Percentiles rank a stretch among this genome's conserved stretches.
Evolutionary conservation across 2,797 vertebrate species (phyloP).

Genomic region (Typhlichthys eigenmanni): DNA sequence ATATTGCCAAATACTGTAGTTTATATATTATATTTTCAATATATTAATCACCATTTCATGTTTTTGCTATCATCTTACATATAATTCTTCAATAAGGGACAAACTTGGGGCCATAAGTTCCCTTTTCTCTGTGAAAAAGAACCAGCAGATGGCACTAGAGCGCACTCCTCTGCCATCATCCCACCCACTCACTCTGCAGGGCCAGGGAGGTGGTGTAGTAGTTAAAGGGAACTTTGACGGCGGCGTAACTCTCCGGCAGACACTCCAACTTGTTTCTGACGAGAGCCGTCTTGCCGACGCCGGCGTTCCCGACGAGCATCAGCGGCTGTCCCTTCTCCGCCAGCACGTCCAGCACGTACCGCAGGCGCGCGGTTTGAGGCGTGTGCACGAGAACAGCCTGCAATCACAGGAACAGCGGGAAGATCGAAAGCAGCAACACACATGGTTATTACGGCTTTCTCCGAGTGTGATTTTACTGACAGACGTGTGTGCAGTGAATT

Average conservation of each 20-base stretch:
- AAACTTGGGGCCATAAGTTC: background rate
- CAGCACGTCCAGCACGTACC: slow-evolving; percentile 81
- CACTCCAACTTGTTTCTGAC: slow-evolving; percentile 70
- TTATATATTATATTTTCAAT: too few species aligned
- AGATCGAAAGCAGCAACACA: slow-evolving; percentile 68
- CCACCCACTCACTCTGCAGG: slow-evolving; percentile 77
- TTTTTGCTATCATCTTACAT: too few species aligned
- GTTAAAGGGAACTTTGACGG: slow-evolving; percentile 79
- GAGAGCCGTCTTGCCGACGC: slow-evolving; percentile 82
- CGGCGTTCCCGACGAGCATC: slow-evolving; percentile 80
- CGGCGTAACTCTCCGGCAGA: slow-evolving; percentile 74
- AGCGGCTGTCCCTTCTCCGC: slow-evolving; percentile 78
- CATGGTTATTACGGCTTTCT: slow-evolving; percentile 75
- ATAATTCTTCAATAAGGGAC: background rate
- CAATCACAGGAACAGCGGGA: slow-evolving; percentile 62
- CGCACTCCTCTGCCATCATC: slow-evolving; percentile 33
- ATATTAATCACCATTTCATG: too few species aligned
- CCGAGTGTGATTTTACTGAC: slow-evolving; percentile 77
- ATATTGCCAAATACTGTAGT: too few species aligned
- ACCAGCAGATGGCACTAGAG: slow-evolving; percentile 71
- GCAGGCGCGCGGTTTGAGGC: slow-evolving; percentile 76
- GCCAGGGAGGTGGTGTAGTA: slow-evolving; percentile 78
- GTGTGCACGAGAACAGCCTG: slow-evolving; percentile 83
- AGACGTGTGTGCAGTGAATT: slow-evolving; percentile 78
- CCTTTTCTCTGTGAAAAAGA: slow-evolving; percentile 7